Evolutionary conservation across 2,888 invertebrate species (phyloP).

Genomic region (Diplolepis rosae): DNA sequence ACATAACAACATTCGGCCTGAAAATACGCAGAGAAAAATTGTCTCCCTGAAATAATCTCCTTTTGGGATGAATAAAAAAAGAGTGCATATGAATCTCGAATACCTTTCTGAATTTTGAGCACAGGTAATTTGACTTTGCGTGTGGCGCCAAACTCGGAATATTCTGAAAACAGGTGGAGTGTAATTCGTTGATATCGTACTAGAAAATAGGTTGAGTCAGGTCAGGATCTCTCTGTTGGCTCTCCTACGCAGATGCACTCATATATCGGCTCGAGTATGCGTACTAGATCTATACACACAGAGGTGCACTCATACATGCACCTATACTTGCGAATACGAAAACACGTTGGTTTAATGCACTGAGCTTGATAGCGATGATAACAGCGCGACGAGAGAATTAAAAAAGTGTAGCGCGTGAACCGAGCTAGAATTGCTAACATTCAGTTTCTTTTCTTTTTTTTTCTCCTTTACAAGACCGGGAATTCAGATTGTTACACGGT

Average conservation of each 20-base stretch:
- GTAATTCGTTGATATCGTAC: conserved; percentile 45
- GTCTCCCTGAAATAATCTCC: background rate
- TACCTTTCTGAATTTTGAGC: background rate
- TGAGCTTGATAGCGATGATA: conserved; percentile 51
- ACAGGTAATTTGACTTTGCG: conserved; percentile 12
- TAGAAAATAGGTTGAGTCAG: conserved; percentile 48
- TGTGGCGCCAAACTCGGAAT: conserved; percentile 47
- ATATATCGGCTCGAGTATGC: conserved; percentile 32
- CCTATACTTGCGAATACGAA: conserved; percentile 40
- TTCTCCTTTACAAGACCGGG: background rate
- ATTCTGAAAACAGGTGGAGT: conserved; percentile 50
- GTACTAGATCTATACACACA: background rate
- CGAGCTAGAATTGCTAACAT: background rate
- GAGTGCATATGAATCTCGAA: background rate
- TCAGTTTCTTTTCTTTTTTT: conserved; percentile 3
- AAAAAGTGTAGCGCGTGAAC: conserved; percentile 7
- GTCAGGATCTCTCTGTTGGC: conserved; percentile 51
- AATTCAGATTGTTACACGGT: conserved; percentile 3
- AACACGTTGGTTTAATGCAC: conserved; percentile 50
- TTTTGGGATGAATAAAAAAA: background rate
- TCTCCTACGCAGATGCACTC: conserved; percentile 53
- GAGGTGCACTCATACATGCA: conserved; percentile 42
- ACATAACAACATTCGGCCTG: background rate
- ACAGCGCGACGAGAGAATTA: conserved; percentile 25
- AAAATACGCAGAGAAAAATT: background rate